phyloP scores from a whole-genome alignment of 2,113 vertebrate genomes.

The Lophochroa leadbeateri region DNA sequence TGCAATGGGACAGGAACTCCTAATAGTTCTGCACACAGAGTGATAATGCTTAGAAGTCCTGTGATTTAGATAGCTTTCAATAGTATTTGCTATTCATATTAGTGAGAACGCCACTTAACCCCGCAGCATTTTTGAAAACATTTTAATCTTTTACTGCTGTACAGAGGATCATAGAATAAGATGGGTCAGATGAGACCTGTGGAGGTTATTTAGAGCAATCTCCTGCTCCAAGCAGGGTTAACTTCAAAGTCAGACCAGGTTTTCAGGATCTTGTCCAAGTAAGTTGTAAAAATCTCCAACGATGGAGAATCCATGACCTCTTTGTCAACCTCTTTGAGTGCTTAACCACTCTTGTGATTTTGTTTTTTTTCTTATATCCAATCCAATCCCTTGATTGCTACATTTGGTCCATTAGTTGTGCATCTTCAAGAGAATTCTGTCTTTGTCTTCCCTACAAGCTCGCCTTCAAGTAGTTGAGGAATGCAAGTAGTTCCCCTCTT shows the following conservation, averaged over 20 bases:
- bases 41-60: not conserved
- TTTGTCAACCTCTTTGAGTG: not conserved
- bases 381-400: not conserved
- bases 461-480: not conserved
- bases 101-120: not conserved
- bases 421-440: not conserved
- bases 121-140: not conserved
- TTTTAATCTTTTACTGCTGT: not conserved
- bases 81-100: not conserved
- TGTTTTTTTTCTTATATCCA: not conserved
- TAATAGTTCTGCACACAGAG: not conserved
- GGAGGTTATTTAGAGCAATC: not conserved
- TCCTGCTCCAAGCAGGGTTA: not conserved
- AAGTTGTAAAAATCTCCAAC: not conserved
- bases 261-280: not conserved
- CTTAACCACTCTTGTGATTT: not conserved
- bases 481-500: not conserved
- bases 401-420: not conserved
- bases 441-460: not conserved
- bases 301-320: not conserved
- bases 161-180: not conserved
- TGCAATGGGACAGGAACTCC: not conserved
- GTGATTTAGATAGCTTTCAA: not conserved
- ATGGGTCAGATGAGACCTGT: not conserved
- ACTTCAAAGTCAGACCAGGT: not conserved